Base-by-base conservation (phyloP, 2,797 vertebrate genomes). In the Alfaro cultratus region DNA sequence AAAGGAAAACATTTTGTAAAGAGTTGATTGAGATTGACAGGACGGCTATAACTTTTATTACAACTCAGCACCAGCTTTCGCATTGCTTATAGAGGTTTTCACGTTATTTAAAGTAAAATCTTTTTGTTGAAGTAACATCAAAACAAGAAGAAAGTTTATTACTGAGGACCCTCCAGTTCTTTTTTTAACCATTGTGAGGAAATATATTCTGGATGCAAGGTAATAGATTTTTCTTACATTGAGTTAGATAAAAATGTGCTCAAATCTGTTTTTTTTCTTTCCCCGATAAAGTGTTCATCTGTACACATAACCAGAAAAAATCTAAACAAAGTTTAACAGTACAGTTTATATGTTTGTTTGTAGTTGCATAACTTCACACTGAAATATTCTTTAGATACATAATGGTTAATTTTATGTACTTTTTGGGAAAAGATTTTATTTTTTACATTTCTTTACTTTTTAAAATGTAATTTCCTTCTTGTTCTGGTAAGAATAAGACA, bases 21-120 rank as follows among this genome's bases (percentile, higher is more conserved):
- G 83, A 88, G 89, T 86, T 92, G 88, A 47, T 84, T 88, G 91
- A 92, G 92, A 84, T 67, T 16, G 92, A 94, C 94, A 94, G 91
- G 73, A 85, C 10, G 80, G 91, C 84, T 89, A 86, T 91, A 82
- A 89, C 94, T 91, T 92, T 95, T 95, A 95, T 95, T 95, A 95
- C 95, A 95, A 91, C 91, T 88, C 75, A n/a, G 70, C 89, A 93
- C 92, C 94, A 94, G 90, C 82, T 53, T 88, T 94, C 91, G 84
- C 78, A 81, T 79, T 49, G 92, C 94, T 93, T 73, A 10, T 26
- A 70, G 81, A 94, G 95, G 94, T 94, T 92, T 49, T 89, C 91
- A 95, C 94, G 92, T 90, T 94, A 92, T 87, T 88, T 87, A 88
- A 94, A 93, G 89, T 83, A 81, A 90, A 90, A 83, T 82, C 79